phyloP scores from a whole-genome alignment of 1,140 invertebrate genomes.

The Cardiocondyla obscurior region DNA sequence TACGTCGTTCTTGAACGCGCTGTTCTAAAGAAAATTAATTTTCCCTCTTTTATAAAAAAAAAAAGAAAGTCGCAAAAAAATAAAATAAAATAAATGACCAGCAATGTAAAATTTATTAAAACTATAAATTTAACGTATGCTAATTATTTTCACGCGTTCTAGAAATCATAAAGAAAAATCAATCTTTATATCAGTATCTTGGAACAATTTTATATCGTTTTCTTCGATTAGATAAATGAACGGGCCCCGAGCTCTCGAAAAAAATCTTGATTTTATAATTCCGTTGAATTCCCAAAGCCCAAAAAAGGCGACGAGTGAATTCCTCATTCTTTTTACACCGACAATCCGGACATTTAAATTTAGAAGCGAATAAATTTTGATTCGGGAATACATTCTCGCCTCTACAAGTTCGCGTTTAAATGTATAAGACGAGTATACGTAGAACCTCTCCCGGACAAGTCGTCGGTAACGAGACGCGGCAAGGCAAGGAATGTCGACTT shows the following conservation, averaged over 20 bases:
- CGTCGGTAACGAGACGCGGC: not conserved
- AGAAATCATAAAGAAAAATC: not conserved
- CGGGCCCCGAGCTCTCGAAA: not conserved
- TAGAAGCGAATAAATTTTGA: not conserved
- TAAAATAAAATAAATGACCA: not conserved
- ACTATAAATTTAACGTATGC: not conserved
- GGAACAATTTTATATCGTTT: not conserved
- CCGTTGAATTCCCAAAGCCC: not conserved
- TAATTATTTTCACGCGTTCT: not conserved
- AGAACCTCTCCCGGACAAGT: not conserved
- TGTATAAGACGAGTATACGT: not conserved
- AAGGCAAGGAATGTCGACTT: not conserved
- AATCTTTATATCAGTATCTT: not conserved
- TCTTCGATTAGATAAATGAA: not conserved
- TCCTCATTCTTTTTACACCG: not conserved
- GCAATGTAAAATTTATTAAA: not conserved
- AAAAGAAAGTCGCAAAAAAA: not conserved
- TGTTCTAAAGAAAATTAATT: constrained; percentile 20
- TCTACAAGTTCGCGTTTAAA: not conserved
- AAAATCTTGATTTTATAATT: not conserved
- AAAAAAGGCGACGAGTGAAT: not conserved
- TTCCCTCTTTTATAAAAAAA: not conserved
- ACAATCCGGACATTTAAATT: constrained; percentile 6
- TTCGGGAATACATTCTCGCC: not conserved
- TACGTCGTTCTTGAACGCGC: not conserved